Conservation (phyloP, 2,888 invertebrate genomes). For the Venusia cambrica region DNA sequence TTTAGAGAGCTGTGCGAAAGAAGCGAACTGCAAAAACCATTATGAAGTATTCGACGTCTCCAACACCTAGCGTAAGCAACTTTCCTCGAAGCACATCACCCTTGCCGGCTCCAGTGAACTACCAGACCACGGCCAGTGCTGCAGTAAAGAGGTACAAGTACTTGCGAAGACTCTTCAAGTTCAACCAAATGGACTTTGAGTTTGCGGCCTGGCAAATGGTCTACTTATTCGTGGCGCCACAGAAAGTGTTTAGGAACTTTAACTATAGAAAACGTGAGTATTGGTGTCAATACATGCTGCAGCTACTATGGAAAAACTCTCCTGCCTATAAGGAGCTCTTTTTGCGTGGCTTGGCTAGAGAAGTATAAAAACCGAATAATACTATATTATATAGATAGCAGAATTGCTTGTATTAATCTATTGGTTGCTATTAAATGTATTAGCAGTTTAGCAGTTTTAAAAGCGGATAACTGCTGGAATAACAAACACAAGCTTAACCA, state of each 20-base stretch:
- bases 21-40: constrained; percentile 21
- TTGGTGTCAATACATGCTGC: too few relatives aligned
- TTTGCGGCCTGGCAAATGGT: constrained; percentile 99
- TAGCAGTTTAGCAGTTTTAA: too few relatives aligned
- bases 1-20: background rate
- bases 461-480: too few relatives aligned
- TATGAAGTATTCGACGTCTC: constrained; percentile 84
- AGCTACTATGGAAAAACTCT: too few relatives aligned
- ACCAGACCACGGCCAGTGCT: constrained; percentile 87
- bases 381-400: too few relatives aligned
- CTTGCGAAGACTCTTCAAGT: constrained; percentile 90
- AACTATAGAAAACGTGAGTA: constrained; percentile 97
- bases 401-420: too few relatives aligned
- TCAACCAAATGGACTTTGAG: constrained; percentile 99
- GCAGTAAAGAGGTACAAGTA: constrained; percentile 94
- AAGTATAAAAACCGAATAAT: too few relatives aligned
- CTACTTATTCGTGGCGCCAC: constrained; percentile 95
- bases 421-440: too few relatives aligned
- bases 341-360: too few relatives aligned
- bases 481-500: too few relatives aligned
- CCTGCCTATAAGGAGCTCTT: too few relatives aligned
- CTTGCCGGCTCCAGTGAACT: constrained; percentile 85
- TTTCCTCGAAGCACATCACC: constrained; percentile 83
- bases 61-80: constrained; percentile 66
- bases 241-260: constrained; percentile 98